A percentile compares a stretch with the other conserved stretches of the same genome.
Evolutionary conservation across 2,113 vertebrate species (phyloP).

Genomic region (Cygnus buccinator): DNA sequence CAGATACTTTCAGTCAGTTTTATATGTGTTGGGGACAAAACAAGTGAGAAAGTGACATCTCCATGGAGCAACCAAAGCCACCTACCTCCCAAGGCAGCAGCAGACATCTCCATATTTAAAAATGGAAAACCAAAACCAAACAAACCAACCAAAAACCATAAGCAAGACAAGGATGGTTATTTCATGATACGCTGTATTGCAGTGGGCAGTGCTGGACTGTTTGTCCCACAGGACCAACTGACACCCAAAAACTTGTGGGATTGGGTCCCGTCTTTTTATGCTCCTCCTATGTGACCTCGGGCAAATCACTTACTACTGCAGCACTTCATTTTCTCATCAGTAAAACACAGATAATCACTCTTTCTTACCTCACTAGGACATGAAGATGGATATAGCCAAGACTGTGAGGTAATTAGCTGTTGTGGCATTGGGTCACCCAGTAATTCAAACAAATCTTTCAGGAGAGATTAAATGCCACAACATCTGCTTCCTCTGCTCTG

Average conservation of each 20-base stretch:
- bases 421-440: neutral
- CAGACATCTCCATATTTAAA: neutral
- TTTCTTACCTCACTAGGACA: neutral
- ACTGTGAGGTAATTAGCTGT: neutral
- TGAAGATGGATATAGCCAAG: neutral
- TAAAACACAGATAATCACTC: neutral
- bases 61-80: neutral
- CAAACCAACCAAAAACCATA: too few relatives aligned
- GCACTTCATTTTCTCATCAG: neutral
- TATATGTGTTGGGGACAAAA: neutral
- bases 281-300: neutral
- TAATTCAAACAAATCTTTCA: neutral
- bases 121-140: too few relatives aligned
- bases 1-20: neutral
- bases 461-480: neutral
- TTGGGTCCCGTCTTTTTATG: neutral
- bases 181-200: too few relatives aligned
- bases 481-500: neutral
- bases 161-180: too few relatives aligned
- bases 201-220: too few relatives aligned
- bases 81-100: neutral
- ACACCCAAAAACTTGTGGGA: neutral
- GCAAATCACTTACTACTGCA: neutral
- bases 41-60: neutral
- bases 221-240: too few relatives aligned